A percentile compares a stretch with the other conserved stretches of the same genome.
Evolutionary conservation across 2,888 invertebrate species (phyloP).

Genomic region (Drosophila neonasuta): DNA sequence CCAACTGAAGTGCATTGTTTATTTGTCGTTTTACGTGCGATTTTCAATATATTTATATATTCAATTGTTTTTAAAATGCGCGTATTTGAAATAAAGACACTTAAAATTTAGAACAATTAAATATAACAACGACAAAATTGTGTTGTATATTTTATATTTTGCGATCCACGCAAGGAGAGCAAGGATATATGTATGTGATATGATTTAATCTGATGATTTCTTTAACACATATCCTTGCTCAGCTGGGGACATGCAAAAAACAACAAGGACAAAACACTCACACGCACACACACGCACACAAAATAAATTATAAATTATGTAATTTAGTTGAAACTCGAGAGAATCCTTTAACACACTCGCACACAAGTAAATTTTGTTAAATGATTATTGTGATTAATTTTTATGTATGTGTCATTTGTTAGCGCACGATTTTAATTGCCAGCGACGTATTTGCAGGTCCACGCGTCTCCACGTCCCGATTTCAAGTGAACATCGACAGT

Average conservation of each 20-base stretch:
- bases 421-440: conserved; percentile 66
- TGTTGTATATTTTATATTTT: conserved; percentile 27
- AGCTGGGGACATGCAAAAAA: conserved; percentile 8
- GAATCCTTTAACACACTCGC: conserved; percentile 31
- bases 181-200: conserved; percentile 54
- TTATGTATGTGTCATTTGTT: conserved; percentile 49
- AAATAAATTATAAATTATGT: conserved; percentile 37
- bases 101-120: conserved; percentile 80
- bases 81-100: conserved; percentile 81
- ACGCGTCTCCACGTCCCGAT: conserved; percentile 82
- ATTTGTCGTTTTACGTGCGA: conserved; percentile 33
- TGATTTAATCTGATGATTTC: neutral
- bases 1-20: conserved; percentile 82
- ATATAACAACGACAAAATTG: conserved; percentile 54
- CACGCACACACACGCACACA: conserved; percentile 40
- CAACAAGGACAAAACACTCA: conserved; percentile 48
- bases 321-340: conserved; percentile 2
- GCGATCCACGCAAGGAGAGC: conserved; percentile 19
- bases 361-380: conserved; percentile 11
- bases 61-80: conserved; percentile 19
- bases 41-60: conserved; percentile 17
- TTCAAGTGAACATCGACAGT: conserved; percentile 82
- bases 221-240: conserved; percentile 59
- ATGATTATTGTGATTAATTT: conserved; percentile 24
- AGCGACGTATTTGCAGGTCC: conserved; percentile 77